Evolutionary conservation across 1,140 invertebrate species (phyloP).

Genomic region (Cydia amplana): DNA sequence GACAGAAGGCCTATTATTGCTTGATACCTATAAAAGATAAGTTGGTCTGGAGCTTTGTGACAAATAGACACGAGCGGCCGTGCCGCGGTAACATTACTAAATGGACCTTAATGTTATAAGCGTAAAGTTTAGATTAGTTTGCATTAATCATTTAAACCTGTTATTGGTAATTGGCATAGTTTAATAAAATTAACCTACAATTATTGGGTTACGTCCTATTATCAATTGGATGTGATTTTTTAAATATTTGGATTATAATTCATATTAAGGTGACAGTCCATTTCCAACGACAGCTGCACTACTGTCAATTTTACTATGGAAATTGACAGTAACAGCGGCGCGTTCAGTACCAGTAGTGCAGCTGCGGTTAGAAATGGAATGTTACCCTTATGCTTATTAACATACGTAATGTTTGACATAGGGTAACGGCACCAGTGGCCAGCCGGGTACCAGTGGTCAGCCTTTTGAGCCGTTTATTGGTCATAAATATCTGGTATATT

Average conservation of each 20-base stretch:
- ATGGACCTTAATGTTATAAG: not conserved
- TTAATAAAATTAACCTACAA: not conserved
- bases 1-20: slow-evolving; percentile 1
- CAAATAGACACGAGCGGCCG: slow-evolving; percentile 15
- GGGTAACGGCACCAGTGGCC: too few species aligned
- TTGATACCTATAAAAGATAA: not conserved
- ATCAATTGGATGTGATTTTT: not conserved
- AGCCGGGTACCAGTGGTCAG: too few species aligned
- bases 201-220: not conserved
- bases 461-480: too few species aligned
- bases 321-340: too few species aligned
- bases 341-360: too few species aligned
- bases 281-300: too few species aligned
- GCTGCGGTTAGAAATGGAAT: too few species aligned
- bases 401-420: too few species aligned
- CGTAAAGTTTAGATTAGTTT: not conserved
- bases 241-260: not conserved
- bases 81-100: not conserved
- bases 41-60: slow-evolving; percentile 11
- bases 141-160: not conserved
- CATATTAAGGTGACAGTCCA: too few species aligned
- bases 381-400: too few species aligned
- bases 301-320: too few species aligned
- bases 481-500: too few species aligned
- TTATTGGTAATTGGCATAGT: not conserved